These are phyloP conservation scores for Harpegnathos saltator DNA, from an alignment of 1,140 invertebrate species.

Conservation along the genomic window DNA sequence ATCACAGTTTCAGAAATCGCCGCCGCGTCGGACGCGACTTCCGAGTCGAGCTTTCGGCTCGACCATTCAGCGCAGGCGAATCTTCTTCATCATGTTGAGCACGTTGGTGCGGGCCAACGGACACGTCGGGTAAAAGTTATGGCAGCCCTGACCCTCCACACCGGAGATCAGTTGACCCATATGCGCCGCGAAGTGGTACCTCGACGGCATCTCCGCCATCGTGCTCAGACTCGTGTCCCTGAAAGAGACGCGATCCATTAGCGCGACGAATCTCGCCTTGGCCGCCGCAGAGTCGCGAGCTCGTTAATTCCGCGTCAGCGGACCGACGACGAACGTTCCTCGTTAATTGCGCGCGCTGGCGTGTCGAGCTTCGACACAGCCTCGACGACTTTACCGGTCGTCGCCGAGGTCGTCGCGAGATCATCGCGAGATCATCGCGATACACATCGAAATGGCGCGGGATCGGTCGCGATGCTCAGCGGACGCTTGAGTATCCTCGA, in stretches of 20 bases:
- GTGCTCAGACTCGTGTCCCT: constrained; percentile 88
- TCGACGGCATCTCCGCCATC: constrained; percentile 89
- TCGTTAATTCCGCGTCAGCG: neutral
- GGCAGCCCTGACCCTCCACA: constrained; percentile 90
- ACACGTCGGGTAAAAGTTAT: constrained; percentile 90
- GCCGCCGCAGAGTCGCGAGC: neutral
- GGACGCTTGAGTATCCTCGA: too few relatives aligned
- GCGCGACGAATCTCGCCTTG: neutral
- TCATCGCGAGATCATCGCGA: too few relatives aligned
- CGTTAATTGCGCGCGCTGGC: too few relatives aligned
- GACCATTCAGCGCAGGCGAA: constrained; percentile 84
- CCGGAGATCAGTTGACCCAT: constrained; percentile 92
- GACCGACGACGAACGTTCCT: too few relatives aligned
- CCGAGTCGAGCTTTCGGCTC: neutral
- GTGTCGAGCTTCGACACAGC: too few relatives aligned
- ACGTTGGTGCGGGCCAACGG: constrained; percentile 89
- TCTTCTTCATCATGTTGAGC: constrained; percentile 90
- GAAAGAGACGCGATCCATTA: constrained; percentile 66
- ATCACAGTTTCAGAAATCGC: constrained; percentile 72
- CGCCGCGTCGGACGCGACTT: neutral
- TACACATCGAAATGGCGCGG: too few relatives aligned
- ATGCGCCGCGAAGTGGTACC: constrained; percentile 93
- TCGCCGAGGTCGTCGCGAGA: too few relatives aligned
- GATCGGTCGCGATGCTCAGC: too few relatives aligned
- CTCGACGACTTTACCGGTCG: too few relatives aligned